Conservation (phyloP, 1,140 invertebrate genomes). For the Phenacoccus solenopsis region DNA sequence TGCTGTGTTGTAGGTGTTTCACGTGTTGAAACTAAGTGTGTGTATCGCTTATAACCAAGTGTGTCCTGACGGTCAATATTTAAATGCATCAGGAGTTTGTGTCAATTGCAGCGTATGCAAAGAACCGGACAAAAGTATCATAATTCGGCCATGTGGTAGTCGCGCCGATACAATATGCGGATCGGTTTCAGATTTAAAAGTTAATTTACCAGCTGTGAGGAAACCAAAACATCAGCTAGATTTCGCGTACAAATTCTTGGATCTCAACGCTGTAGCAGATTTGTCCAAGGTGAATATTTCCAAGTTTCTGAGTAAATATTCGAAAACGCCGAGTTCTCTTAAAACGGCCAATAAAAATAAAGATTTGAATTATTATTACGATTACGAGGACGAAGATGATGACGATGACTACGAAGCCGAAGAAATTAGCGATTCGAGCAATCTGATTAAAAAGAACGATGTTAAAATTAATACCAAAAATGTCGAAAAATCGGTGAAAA, state of each 20-base stretch:
- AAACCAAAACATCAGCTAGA: background rate
- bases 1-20: conserved; percentile 1
- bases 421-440: background rate
- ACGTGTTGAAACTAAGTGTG: background rate
- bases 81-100: conserved; percentile 40
- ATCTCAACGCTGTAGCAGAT: background rate
- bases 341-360: background rate
- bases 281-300: background rate
- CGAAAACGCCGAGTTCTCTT: background rate
- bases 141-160: conserved; percentile 45
- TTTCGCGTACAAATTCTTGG: background rate
- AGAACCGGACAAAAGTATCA: conserved; percentile 36
- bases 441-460: too few species aligned
- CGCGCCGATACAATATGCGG: conserved; percentile 50
- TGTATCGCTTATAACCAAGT: background rate
- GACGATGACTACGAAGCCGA: conserved; percentile 34
- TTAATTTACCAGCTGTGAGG: conserved; percentile 38
- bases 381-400: conserved; percentile 31
- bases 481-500: too few species aligned
- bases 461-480: too few species aligned
- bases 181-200: conserved; percentile 41
- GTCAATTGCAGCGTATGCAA: conserved; percentile 48
- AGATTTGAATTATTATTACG: background rate
- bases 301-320: background rate
- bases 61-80: conserved; percentile 20